Evolutionary conservation across 2,797 vertebrate genomes (phyloP).

Genomic region (Moxostoma hubbsi): DNA sequence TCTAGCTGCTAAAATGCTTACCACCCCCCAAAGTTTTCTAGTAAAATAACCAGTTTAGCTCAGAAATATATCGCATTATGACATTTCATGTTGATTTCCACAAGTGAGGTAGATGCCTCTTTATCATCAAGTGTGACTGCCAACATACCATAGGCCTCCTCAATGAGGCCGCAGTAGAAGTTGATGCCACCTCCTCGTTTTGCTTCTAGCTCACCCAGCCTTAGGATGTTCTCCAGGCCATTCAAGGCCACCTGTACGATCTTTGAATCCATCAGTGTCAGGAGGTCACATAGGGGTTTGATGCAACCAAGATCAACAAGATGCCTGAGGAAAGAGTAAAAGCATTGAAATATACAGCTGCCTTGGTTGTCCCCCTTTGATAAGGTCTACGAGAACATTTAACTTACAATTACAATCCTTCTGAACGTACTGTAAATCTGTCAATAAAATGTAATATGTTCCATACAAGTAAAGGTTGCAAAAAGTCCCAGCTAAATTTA

Average conservation of each 20-base stretch:
- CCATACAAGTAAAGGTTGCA: too few relatives aligned
- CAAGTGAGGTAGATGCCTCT: neutral
- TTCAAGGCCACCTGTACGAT: conserved; percentile 96
- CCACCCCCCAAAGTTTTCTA: too few relatives aligned
- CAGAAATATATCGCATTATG: too few relatives aligned
- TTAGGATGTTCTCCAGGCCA: conserved; percentile 94
- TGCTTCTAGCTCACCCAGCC: conserved; percentile 94
- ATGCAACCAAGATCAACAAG: conserved; percentile 95
- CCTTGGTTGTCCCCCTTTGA: neutral
- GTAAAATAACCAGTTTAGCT: too few relatives aligned
- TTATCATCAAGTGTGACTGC: neutral
- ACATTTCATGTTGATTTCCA: too few relatives aligned
- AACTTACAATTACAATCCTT: too few relatives aligned
- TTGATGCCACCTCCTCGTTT: conserved; percentile 94
- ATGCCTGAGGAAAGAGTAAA: conserved; percentile 75
- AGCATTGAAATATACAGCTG: neutral
- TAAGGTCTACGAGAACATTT: too few relatives aligned
- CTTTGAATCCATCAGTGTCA: conserved; percentile 98
- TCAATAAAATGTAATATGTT: too few relatives aligned
- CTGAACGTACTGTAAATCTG: too few relatives aligned
- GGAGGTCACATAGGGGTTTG: conserved; percentile 95
- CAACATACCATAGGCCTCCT: conserved; percentile 92
- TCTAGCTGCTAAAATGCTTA: too few relatives aligned
- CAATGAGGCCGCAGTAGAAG: conserved; percentile 94
- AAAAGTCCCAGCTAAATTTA: too few relatives aligned